Evolutionary conservation across 2,113 vertebrate genomes (phyloP).

Genomic region (human (Homo sapiens)): DNA sequence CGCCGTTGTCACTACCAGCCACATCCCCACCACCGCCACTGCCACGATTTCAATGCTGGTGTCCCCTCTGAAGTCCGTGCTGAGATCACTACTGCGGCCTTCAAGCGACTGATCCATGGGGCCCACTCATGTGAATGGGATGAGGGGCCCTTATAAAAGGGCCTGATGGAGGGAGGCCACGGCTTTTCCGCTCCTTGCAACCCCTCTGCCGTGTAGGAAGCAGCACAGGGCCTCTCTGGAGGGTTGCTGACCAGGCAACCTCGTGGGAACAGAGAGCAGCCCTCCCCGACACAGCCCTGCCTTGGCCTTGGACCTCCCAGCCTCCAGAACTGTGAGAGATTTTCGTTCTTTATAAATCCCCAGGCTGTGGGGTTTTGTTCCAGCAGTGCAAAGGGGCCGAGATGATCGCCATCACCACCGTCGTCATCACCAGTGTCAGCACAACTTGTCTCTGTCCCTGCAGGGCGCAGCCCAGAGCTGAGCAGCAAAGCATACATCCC

Average conservation of each 20-base stretch:
- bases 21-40: no score
- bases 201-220: not conserved
- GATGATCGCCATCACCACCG: rapidly evolving
- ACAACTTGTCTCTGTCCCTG: not conserved
- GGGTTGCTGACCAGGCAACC: not conserved
- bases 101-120: not conserved
- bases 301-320: not conserved
- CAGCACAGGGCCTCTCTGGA: not conserved
- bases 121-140: not conserved
- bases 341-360: no score
- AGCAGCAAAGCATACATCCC: not conserved
- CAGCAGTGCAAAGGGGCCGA: rapidly evolving
- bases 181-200: not conserved
- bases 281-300: not conserved
- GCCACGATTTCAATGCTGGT: no score
- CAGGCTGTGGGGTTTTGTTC: no score
- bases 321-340: no score
- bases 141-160: not conserved
- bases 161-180: not conserved
- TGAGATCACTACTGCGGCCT: not conserved
- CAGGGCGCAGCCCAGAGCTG: not conserved
- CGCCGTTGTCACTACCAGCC: rapidly evolving
- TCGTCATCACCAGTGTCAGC: rapidly evolving
- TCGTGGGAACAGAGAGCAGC: not conserved
- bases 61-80: not conserved